Evolutionary conservation across 1,140 invertebrate genomes (phyloP), one percentile per base, ranked within the genome.

Genomic region (Myzus persicae): DNA sequence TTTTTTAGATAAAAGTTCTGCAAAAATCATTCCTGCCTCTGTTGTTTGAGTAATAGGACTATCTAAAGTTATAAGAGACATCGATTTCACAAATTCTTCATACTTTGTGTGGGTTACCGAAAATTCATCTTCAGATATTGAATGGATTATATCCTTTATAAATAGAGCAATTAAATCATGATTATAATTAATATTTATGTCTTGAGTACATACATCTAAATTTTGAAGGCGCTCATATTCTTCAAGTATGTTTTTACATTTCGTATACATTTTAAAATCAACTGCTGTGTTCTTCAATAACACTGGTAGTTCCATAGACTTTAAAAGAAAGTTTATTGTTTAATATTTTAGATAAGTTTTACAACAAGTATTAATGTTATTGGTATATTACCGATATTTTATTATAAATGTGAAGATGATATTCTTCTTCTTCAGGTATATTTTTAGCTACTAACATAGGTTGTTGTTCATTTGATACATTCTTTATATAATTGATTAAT

Each of bases 401-500:
- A 44, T 44, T 44, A 44, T 44, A 0, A 4, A 8, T 6, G 42
- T 76, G 91, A 48, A 46, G 90, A 91, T 76, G 51, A 20, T n/a
- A n/a, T n/a, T 91, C 90, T 31, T 59, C 26, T 91, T 92, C 51
- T 3, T 92, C 91, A 26, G n/a, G n/a, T 92, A 76, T 92, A 84
- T 48, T 48, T n/a, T 20, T 44, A 3, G 42, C 26, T 51, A 82
- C 26, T 26, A 76, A 46, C 31, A 92, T 51, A 46, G 67, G 40
- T 31, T 92, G 91, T 92, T 92, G 91, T 92, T 92, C 91, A 0
- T 84, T 92, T 5, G 91, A 76, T 82, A 84, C 91, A 84, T 92
- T 84, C 51, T 92, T 84, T 26, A 99, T 99, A 95, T 99, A 97
- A 94, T 98, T 98, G 95, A 99, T 98, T 44, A 44, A 44, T 42